These are phyloP conservation scores for Ormia ochracea DNA, from an alignment of 2,888 invertebrate species.

Conservation along the genomic window DNA sequence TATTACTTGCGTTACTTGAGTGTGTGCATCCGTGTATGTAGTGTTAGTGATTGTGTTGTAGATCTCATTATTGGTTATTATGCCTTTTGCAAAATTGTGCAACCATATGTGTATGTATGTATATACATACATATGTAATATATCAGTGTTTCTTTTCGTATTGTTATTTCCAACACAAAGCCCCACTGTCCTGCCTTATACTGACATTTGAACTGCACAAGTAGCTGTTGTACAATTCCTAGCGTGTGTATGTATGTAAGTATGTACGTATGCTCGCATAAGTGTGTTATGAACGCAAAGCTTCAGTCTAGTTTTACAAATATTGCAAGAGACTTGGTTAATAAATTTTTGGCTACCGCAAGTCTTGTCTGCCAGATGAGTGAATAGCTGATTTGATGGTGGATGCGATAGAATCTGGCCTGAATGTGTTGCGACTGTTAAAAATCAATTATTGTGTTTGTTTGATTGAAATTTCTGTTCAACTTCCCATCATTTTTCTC, in stretches of 20 bases:
- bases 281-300: slow-evolving; percentile 27
- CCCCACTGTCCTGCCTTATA: not conserved
- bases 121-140: no score
- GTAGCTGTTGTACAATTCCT: not conserved
- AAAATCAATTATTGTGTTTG: slow-evolving; percentile 57
- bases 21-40: not conserved
- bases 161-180: slow-evolving; percentile 5
- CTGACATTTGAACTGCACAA: not conserved
- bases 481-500: slow-evolving; percentile 25
- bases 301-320: not conserved
- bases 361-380: slow-evolving; percentile 46
- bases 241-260: not conserved
- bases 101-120: no score
- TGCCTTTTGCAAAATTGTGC: slow-evolving; percentile 73
- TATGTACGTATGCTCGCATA: no score
- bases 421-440: slow-evolving; percentile 32
- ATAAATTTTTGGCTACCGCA: slow-evolving; percentile 45
- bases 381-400: not conserved
- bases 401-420: not conserved
- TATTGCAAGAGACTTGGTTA: slow-evolving; percentile 11
- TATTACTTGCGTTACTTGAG: not conserved
- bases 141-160: slow-evolving; percentile 33
- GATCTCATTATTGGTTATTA: slow-evolving; percentile 75
- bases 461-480: slow-evolving; percentile 36
- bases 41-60: slow-evolving; percentile 1